phyloP scores from a whole-genome alignment of 2,888 invertebrate genomes.

The Eumacrocentrus americanus region DNA sequence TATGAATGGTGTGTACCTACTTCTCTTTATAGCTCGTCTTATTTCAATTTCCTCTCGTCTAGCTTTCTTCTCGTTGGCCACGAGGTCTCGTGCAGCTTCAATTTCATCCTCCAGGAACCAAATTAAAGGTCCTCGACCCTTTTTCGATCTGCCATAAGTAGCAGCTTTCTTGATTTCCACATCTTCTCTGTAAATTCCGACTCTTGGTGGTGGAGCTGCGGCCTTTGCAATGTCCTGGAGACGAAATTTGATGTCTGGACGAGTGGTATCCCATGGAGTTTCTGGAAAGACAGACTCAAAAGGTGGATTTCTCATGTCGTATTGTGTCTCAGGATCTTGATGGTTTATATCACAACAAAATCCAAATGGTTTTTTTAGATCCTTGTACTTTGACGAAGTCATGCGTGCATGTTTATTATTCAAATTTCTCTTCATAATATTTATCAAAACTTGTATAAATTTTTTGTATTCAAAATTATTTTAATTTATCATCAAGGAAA shows the following conservation, averaged over 20 bases:
- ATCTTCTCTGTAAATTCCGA: constrained; percentile 20
- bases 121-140: constrained; percentile 44
- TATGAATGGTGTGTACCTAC: background rate
- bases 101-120: constrained; percentile 52
- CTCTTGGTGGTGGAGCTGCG: background rate
- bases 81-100: constrained; percentile 38
- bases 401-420: background rate
- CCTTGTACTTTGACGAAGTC: constrained; percentile 14
- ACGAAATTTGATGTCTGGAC: constrained; percentile 47
- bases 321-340: constrained; percentile 39
- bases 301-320: constrained; percentile 39
- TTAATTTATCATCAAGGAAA: no score
- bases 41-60: no score
- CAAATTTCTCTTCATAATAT: background rate
- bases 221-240: constrained; percentile 42
- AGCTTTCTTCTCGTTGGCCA: constrained; percentile 37
- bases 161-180: constrained; percentile 28
- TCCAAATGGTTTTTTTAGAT: constrained; percentile 45
- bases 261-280: constrained; percentile 34
- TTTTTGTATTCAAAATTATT: no score
- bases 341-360: constrained; percentile 49
- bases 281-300: constrained; percentile 36
- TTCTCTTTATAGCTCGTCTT: constrained; percentile 10
- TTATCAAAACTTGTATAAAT: no score
- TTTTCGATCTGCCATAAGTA: constrained; percentile 40